phyloP scores from a whole-genome alignment of 2,113 vertebrate species.

The Oryzias javanicus region DNA sequence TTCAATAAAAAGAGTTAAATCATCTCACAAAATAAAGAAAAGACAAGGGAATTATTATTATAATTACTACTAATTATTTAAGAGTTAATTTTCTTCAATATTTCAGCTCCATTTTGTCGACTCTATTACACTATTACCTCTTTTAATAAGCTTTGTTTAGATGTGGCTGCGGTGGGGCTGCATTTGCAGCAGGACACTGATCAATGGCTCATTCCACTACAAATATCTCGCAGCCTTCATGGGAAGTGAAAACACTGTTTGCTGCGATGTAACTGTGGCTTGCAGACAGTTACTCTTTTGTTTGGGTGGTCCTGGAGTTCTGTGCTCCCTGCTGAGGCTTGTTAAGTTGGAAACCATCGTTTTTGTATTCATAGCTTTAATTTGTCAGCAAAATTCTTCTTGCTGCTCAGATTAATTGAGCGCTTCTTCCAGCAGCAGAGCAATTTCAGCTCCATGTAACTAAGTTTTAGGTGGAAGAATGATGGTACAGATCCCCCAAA shows the following conservation, averaged over 20 bases:
- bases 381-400: conserved; percentile 6
- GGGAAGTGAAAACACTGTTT: not conserved
- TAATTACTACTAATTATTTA: too few species aligned
- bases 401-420: conserved; percentile 2
- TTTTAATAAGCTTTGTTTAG: too few species aligned
- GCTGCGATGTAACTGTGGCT: not conserved
- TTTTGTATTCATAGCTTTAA: conserved; percentile 3
- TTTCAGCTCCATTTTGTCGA: too few species aligned
- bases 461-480: not conserved
- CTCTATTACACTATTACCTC: too few species aligned
- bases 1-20: too few species aligned
- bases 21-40: too few species aligned
- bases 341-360: not conserved
- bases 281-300: not conserved
- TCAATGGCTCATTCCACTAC: too few species aligned
- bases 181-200: too few species aligned
- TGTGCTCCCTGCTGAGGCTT: not conserved
- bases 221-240: not conserved
- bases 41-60: too few species aligned
- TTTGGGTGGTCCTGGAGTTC: not conserved
- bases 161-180: too few species aligned
- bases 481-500: too few species aligned
- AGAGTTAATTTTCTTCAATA: too few species aligned
- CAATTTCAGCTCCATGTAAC: not conserved
- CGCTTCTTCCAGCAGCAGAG: not conserved